Percentiles rank a stretch among this genome's conserved stretches.
phyloP scores from a whole-genome alignment of 2,797 vertebrate genomes.

The Etheostoma perlongum region DNA sequence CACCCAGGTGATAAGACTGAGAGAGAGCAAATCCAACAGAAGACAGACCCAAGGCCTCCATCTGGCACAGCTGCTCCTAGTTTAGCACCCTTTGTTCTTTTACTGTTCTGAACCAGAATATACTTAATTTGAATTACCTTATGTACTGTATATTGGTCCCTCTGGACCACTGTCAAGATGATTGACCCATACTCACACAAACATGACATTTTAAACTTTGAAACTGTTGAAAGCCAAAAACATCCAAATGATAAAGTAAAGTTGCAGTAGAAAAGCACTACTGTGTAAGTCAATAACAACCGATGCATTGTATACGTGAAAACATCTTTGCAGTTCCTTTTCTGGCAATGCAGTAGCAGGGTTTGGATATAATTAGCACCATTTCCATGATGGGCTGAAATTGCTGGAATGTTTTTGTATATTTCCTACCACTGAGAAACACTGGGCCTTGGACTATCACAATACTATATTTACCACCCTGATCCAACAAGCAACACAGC shows the following conservation, averaged over 20 bases:
- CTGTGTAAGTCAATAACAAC: neutral
- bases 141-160: neutral
- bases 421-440: slow-evolving; percentile 44
- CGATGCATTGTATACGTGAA: neutral
- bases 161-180: slow-evolving; percentile 1
- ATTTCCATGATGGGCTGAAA: slow-evolving; percentile 33
- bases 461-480: slow-evolving; percentile 54
- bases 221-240: slow-evolving; percentile 1
- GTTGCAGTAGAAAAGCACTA: neutral
- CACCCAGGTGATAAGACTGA: slow-evolving; percentile 85
- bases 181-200: neutral
- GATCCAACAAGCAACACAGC: slow-evolving; percentile 56
- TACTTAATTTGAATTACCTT: neutral
- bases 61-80: slow-evolving; percentile 60
- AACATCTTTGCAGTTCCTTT: neutral
- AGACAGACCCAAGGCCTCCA: slow-evolving; percentile 48
- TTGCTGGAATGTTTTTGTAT: slow-evolving; percentile 22
- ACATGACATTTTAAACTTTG: too few relatives aligned
- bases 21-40: slow-evolving; percentile 58
- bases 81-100: slow-evolving; percentile 28
- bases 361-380: slow-evolving; percentile 27
- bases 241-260: neutral
- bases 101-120: slow-evolving; percentile 18
- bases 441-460: slow-evolving; percentile 47
- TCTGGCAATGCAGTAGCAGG: neutral